Evolutionary conservation across 2,888 invertebrate species (phyloP).

Genomic region (Willowsia nigromaculata): DNA sequence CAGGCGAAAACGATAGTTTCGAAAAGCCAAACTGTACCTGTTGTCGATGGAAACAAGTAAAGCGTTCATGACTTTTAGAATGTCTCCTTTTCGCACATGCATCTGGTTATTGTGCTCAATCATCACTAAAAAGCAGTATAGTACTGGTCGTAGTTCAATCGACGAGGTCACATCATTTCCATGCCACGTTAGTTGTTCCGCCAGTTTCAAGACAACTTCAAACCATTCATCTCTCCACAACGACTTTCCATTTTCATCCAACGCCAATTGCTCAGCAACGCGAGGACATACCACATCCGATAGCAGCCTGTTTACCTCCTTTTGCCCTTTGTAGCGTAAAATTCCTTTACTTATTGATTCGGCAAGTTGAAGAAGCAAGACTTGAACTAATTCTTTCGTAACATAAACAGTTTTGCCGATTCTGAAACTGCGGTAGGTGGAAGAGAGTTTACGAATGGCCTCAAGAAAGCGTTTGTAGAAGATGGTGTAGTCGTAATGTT

Average conservation of each 20-base stretch:
- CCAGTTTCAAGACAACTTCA: neutral
- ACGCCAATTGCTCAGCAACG: neutral
- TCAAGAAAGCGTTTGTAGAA: constrained; percentile 55
- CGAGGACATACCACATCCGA: constrained; percentile 15
- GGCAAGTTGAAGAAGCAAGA: constrained; percentile 26
- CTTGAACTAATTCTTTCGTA: neutral
- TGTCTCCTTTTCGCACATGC: neutral
- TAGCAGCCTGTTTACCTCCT: neutral
- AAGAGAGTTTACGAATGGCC: neutral
- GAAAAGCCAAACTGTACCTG: too few species aligned
- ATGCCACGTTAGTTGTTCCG: neutral
- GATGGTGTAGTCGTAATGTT: constrained; percentile 42
- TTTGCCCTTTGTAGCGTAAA: neutral
- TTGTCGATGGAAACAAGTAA: constrained; percentile 48
- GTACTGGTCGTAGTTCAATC: constrained; percentile 19
- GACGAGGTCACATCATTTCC: neutral
- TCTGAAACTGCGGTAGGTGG: neutral
- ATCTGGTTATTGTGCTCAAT: neutral
- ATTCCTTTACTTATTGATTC: constrained; percentile 4
- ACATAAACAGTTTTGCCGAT: neutral
- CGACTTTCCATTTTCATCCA: constrained; percentile 12
- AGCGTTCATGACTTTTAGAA: neutral
- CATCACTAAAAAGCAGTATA: constrained; percentile 45
- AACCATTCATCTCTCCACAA: constrained; percentile 50
- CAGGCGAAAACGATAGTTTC: too few species aligned